phyloP scores from a whole-genome alignment of 2,113 vertebrate genomes.

The Lampris megalopsis region DNA sequence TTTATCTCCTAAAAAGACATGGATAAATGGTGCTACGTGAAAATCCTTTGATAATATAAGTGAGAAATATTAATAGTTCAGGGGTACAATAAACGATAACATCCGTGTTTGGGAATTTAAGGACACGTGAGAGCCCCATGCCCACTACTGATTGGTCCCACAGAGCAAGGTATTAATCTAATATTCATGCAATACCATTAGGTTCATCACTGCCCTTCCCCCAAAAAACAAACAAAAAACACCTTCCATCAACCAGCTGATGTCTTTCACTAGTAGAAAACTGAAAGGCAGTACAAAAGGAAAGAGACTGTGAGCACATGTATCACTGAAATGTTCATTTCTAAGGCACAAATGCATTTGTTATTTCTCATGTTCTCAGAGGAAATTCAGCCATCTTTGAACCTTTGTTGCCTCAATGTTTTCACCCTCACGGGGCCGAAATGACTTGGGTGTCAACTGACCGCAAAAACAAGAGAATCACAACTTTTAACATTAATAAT shows the following conservation, averaged over 20 bases:
- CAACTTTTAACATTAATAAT: conserved; percentile 18
- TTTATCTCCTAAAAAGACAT: conserved; percentile 3
- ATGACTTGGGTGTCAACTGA: not conserved
- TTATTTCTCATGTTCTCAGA: conserved; percentile 22
- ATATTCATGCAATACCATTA: conserved; percentile 56
- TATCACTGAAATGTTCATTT: conserved; percentile 34
- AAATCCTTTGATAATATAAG: not conserved
- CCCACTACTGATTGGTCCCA: conserved; percentile 66
- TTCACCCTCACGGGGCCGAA: conserved; percentile 32
- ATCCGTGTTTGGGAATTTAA: not conserved
- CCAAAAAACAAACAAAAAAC: conserved; percentile 2
- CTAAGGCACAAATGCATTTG: conserved; percentile 79
- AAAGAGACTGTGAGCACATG: conserved; percentile 6
- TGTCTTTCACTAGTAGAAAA: not conserved
- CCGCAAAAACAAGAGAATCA: conserved; percentile 10
- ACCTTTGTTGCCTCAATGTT: conserved; percentile 18
- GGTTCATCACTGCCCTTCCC: conserved; percentile 18
- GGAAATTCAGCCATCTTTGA: conserved; percentile 9
- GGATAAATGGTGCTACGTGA: conserved; percentile 20
- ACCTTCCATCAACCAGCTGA: not conserved
- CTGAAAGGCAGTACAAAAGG: not conserved
- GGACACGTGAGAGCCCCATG: conserved; percentile 11
- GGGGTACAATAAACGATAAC: conserved; percentile 6
- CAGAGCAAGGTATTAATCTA: conserved; percentile 42
- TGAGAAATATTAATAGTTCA: conserved; percentile 12